Conservation (phyloP, 1,140 invertebrate genomes). For the Vanessa atalanta region DNA sequence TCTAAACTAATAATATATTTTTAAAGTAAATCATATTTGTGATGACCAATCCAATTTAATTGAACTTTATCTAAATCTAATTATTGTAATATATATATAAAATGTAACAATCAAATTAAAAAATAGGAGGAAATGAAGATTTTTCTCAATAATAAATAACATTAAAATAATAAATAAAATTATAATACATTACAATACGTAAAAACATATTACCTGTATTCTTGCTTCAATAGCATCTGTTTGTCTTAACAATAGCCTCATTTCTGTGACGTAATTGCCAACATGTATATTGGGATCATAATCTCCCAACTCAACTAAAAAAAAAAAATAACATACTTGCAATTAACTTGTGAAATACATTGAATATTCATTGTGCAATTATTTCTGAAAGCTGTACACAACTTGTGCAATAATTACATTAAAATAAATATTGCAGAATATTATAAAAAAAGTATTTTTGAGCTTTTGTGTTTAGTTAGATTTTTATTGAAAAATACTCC, state of each 20-base stretch:
- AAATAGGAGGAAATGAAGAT: too few species aligned
- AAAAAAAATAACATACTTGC: slow-evolving; percentile 41
- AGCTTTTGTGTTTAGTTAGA: too few species aligned
- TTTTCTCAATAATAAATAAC: too few species aligned
- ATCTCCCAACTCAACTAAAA: slow-evolving; percentile 95
- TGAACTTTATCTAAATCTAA: too few species aligned
- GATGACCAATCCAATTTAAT: too few species aligned
- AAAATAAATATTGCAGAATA: neutral
- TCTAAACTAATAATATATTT: too few species aligned
- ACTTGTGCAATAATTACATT: neutral
- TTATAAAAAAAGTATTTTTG: neutral
- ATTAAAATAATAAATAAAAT: too few species aligned
- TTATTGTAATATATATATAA: too few species aligned
- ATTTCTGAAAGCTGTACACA: neutral
- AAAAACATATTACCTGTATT: slow-evolving; percentile 63
- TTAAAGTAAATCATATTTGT: too few species aligned
- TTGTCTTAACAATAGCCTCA: slow-evolving; percentile 95
- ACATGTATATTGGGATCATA: slow-evolving; percentile 94
- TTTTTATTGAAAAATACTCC: neutral
- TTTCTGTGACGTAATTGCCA: slow-evolving; percentile 94
- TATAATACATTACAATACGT: neutral
- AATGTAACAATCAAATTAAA: too few species aligned
- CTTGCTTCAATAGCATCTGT: slow-evolving; percentile 91
- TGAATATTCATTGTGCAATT: neutral
- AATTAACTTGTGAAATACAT: neutral